phyloP scores from a whole-genome alignment of 2,113 vertebrate species.

The Corythoichthys intestinalis region DNA sequence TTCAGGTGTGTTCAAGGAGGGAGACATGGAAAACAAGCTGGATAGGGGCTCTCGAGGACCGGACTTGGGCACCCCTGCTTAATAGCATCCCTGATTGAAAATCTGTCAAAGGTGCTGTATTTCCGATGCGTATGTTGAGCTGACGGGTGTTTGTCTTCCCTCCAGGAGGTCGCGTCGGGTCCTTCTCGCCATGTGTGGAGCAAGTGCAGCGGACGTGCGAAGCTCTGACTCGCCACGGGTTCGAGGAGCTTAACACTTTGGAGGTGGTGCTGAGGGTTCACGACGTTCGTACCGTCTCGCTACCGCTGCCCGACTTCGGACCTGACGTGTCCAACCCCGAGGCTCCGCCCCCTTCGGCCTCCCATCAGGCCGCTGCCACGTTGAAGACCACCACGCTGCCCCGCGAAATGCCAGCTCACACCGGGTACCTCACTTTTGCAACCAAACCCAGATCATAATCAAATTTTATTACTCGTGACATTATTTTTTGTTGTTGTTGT shows the following conservation, averaged over 20 bases:
- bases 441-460: constrained; percentile 80
- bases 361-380: constrained; percentile 53
- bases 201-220: constrained; percentile 93
- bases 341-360: constrained; percentile 7
- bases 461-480: background rate
- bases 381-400: constrained; percentile 82
- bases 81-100: too few relatives aligned
- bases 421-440: constrained; percentile 95
- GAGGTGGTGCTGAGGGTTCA: constrained; percentile 88
- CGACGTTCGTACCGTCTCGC: constrained; percentile 79
- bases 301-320: constrained; percentile 87
- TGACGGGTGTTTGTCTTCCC: background rate
- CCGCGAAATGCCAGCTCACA: constrained; percentile 89
- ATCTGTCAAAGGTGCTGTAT: too few relatives aligned
- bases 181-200: constrained; percentile 96
- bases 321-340: constrained; percentile 26
- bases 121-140: background rate
- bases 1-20: too few relatives aligned
- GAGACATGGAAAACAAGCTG: too few relatives aligned
- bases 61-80: too few relatives aligned
- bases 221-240: constrained; percentile 75
- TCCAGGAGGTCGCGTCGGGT: constrained; percentile 89
- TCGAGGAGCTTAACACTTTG: constrained; percentile 87
- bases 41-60: too few relatives aligned
- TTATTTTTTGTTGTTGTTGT: background rate